Evolutionary conservation across 2,888 invertebrate genomes (phyloP), one percentile per base, ranked within the genome.

Genomic region (Anoplius nigerrimus): DNA sequence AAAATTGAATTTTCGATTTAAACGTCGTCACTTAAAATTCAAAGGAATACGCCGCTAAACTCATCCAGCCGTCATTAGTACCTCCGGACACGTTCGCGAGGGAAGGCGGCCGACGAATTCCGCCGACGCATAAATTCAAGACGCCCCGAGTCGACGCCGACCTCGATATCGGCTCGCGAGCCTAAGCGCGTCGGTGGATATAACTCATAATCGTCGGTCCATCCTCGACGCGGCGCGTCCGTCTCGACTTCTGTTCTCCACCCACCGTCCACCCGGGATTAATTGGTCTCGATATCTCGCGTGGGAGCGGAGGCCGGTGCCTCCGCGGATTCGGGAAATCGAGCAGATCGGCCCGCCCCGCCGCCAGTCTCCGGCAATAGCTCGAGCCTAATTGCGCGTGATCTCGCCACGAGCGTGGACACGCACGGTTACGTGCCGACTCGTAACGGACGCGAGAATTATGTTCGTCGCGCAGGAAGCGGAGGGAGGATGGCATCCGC

Each of bases 311-410:
- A 66, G 63, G 24, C 16, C 2, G 46, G 20, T 46, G 62, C 46
- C 51, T 55, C 22, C n/a, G 46, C 46, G 24, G 54, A 54, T 24
- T 55, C 55, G 52, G 62, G 46, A 62, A 66, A 66, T 66, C 45
- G 51, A 48, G 56, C 62, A 43, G 34, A 51, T 66, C 27, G 51
- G 43, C 48, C 18, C 18, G 48, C 18, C 48, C 18, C 48, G 48
- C 48, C 34, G 34, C 58, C 48, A 20, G 67, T 34, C 42, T 53
- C 59, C 52, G 27, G 62, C 74, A 56, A 66, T 73, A 62, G 58
- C 62, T 74, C 53, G 62, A n/a, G 55, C 18, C 65, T 69, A 69
- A 73, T 74, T 65, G 62, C 18, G 59, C 69, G 69, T 69, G 65
- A 74, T 69, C 62, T 59, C 56, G 27, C 57, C 61, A 57, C 46